A percentile compares a stretch with the other conserved stretches of the same genome.
Conservation (phyloP, 2,888 invertebrate species). For the Clitarchus hookeri region DNA sequence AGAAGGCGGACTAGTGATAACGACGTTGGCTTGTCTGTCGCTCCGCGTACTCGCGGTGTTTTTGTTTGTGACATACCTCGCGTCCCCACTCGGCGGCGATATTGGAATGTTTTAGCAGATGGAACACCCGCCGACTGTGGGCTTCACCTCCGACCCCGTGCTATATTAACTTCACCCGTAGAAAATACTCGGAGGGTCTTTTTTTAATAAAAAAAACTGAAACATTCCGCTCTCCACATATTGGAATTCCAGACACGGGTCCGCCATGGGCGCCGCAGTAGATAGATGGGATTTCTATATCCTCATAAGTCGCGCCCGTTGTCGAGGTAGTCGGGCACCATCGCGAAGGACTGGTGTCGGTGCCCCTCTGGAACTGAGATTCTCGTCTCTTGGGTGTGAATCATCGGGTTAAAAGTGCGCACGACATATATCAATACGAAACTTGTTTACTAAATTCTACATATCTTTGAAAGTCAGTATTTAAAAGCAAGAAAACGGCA, state of each 20-base stretch:
- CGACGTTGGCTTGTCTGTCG: no score
- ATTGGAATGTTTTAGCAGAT: not conserved
- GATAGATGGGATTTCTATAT: not conserved
- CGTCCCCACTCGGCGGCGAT: not conserved
- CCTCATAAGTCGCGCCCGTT: not conserved
- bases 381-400: no score
- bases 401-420: no score
- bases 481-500: no score
- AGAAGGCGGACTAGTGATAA: no score
- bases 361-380: no score
- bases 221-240: not conserved
- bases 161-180: not conserved
- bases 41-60: not conserved
- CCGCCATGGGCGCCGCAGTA: not conserved
- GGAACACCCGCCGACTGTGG: not conserved
- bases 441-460: no score
- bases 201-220: not conserved
- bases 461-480: no score
- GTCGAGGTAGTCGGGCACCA: not conserved
- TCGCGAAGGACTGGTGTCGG: no score
- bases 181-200: not conserved
- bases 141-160: not conserved
- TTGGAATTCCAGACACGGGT: not conserved
- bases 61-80: not conserved
- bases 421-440: no score